phyloP scores from a whole-genome alignment of 2,113 vertebrate species.

The Symphodus melops region DNA sequence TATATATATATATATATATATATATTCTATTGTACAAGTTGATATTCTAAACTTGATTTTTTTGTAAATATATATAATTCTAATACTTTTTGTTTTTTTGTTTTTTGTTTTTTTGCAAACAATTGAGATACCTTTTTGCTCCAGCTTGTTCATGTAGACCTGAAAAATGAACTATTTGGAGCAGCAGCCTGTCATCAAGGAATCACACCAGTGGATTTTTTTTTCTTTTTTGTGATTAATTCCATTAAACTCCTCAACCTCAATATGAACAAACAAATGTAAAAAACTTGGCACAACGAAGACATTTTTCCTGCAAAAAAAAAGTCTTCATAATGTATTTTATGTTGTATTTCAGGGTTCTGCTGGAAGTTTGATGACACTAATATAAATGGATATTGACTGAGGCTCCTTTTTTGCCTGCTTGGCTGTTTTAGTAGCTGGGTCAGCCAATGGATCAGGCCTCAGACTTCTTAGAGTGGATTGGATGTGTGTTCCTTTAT shows the following conservation, averaged over 20 bases:
- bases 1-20: too few relatives aligned
- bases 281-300: neutral
- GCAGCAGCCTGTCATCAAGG: too few relatives aligned
- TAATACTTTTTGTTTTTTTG: too few relatives aligned
- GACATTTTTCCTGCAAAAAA: constrained; percentile 9
- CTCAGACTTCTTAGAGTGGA: constrained; percentile 48
- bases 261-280: constrained; percentile 13
- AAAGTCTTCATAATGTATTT: constrained; percentile 19
- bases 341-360: constrained; percentile 29
- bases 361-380: constrained; percentile 35
- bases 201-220: neutral
- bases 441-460: constrained; percentile 49
- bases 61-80: too few relatives aligned
- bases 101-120: too few relatives aligned
- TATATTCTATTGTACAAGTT: too few relatives aligned
- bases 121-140: too few relatives aligned
- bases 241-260: neutral
- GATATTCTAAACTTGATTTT: too few relatives aligned
- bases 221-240: neutral
- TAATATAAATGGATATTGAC: constrained; percentile 51
- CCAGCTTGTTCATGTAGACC: too few relatives aligned
- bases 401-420: constrained; percentile 45
- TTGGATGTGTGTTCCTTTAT: constrained; percentile 59
- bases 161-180: too few relatives aligned
- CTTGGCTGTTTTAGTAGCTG: constrained; percentile 46